Percentiles rank a stretch among this genome's conserved stretches.
These are phyloP conservation scores for Phataginus tricuspis DNA, from an alignment of 2,797 vertebrate species.

Conservation along the genomic window DNA sequence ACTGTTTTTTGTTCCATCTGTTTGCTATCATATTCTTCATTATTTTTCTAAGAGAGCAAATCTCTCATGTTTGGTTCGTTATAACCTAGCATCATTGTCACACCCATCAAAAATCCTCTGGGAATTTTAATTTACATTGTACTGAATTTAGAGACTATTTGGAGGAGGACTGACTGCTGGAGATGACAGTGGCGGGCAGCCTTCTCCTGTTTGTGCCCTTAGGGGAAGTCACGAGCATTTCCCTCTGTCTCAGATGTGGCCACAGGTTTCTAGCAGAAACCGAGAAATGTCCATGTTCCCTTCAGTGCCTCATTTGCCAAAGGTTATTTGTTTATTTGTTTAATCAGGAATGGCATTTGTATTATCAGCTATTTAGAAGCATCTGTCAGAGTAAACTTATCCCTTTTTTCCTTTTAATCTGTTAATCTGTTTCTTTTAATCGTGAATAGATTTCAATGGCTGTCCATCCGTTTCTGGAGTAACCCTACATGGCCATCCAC, in stretches of 20 bases:
- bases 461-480: not conserved
- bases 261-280: not conserved
- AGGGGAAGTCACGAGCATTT: accelerated
- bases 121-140: not conserved
- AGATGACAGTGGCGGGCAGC: accelerated
- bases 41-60: not conserved
- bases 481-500: accelerated
- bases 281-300: not conserved
- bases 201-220: not conserved
- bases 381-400: not conserved
- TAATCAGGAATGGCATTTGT: not conserved
- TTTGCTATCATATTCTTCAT: accelerated
- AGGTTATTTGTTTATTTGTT: not conserved
- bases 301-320: not conserved
- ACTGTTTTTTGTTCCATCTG: not conserved
- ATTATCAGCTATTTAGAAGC: too few relatives aligned
- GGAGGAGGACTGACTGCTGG: accelerated
- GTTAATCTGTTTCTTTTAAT: not conserved
- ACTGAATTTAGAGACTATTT: not conserved
- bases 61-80: not conserved
- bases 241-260: not conserved
- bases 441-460: not conserved
- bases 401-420: not conserved
- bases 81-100: not conserved
- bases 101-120: not conserved